Percentiles rank a stretch among this genome's conserved stretches.
phyloP scores from a whole-genome alignment of 2,888 invertebrate genomes.

The Pecten maximus region DNA sequence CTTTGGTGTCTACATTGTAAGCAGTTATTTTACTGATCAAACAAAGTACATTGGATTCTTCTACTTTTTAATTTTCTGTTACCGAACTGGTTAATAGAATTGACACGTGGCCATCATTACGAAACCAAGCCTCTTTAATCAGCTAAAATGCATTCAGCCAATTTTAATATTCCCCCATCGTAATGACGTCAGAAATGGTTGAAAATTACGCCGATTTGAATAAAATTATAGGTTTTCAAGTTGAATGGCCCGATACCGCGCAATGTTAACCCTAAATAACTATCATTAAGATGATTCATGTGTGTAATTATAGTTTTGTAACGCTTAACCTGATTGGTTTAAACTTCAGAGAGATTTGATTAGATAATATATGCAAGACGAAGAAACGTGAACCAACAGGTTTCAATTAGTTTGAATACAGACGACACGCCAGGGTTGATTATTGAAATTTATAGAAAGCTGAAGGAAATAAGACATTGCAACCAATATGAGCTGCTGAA shows the following conservation, averaged over 20 bases:
- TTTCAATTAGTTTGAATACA: not conserved
- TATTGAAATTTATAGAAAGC: not conserved
- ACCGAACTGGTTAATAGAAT: not conserved
- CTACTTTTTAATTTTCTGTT: not conserved
- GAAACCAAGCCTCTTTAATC: not conserved
- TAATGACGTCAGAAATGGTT: not conserved
- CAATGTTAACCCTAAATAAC: not conserved
- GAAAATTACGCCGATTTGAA: not conserved
- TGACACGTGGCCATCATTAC: not conserved
- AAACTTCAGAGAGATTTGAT: not conserved
- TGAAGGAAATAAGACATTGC: no score
- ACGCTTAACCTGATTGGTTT: not conserved
- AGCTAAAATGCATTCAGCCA: not conserved
- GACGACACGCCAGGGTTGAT: not conserved
- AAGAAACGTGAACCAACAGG: not conserved
- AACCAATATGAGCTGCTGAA: no score
- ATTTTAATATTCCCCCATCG: not conserved
- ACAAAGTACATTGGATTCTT: not conserved
- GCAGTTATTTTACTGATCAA: not conserved
- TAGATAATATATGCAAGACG: not conserved
- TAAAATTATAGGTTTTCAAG: constrained; percentile 7
- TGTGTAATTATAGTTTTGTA: not conserved
- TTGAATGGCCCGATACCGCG: not conserved
- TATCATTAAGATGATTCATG: not conserved
- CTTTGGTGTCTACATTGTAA: no score